Conservation (phyloP, 2,797 vertebrate species). For the Selene dorsalis region DNA sequence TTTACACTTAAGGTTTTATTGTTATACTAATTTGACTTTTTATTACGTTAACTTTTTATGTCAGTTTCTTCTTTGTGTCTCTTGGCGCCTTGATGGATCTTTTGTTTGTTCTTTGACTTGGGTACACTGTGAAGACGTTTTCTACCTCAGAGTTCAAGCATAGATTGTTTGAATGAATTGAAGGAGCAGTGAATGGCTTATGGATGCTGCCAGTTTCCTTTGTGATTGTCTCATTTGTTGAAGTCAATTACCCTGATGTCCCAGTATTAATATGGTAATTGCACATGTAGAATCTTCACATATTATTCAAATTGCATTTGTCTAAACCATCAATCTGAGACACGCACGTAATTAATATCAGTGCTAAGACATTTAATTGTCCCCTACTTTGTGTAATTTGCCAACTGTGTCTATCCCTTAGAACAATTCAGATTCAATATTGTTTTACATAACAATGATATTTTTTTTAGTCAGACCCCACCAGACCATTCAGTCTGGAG, state of each 20-base stretch:
- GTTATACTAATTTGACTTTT: neutral
- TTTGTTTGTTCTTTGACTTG: neutral
- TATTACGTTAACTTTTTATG: neutral
- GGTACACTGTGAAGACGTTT: neutral
- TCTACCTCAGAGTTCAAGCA: neutral
- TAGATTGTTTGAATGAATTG: neutral
- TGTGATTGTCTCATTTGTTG: neutral
- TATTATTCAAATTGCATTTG: neutral
- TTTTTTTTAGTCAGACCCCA: neutral
- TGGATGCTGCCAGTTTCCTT: neutral
- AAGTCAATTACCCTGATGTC: neutral
- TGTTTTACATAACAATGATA: neutral
- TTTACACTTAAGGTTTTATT: neutral
- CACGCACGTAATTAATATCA: neutral
- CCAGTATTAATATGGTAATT: neutral
- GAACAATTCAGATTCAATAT: neutral
- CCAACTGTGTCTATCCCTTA: neutral
- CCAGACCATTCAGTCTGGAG: fast-evolving
- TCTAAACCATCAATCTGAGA: neutral
- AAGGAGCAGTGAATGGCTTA: neutral
- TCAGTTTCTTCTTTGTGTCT: neutral
- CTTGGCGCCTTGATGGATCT: neutral
- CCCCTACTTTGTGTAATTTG: neutral
- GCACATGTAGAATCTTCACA: neutral
- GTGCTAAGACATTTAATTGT: neutral